Evolutionary conservation across 2,797 vertebrate species (phyloP), one percentile per base, ranked within the genome.

Genomic region (Poecilia picta): DNA sequence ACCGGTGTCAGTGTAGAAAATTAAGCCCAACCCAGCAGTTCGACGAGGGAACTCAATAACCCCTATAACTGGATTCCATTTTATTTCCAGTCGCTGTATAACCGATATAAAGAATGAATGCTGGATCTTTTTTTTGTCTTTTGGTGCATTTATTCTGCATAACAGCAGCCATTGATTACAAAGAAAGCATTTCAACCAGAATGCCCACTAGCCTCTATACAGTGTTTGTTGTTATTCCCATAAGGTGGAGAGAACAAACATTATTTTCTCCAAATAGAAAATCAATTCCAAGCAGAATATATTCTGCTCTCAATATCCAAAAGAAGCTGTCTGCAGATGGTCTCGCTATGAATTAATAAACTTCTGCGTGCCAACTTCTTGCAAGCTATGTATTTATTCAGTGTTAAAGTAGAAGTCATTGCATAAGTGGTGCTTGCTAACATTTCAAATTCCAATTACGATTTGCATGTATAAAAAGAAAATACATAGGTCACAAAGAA

Each of bases 201-300:
- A 81, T 79, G 74, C 75, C 74, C 5, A 47, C 79, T 73, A 73
- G 77, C 78, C 86, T 91, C 84, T 72, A 85, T 80, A 84, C 66
- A 82, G 71, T 59, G 76, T 73, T 53, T 83, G 81, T 66, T 78
- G 76, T 87, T 85, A 91, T 83, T 81, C 89, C 88, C 90, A 80
- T 82, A 87, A 84, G 91, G 75, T 84, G 72, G 28, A 59, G 73
- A 88, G 74, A 92, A 77, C 80, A 53, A 78, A 77, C 83, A 87
- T 85, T 92, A 85, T 87, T 90, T 83, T 79, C 78, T 85, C 74
- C 84, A 93, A 89, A 93, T 90, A 88, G 80, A 91, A 91, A 93
- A 92, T 91, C 89, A 86, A 89, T 91, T 87, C 46, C 79, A 55
- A 78, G 87, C 81, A 83, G 74, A 91, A 89, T 81, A 85, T 87